phyloP scores from a whole-genome alignment of 2,113 vertebrate species.

The Halcyon malimbica region DNA sequence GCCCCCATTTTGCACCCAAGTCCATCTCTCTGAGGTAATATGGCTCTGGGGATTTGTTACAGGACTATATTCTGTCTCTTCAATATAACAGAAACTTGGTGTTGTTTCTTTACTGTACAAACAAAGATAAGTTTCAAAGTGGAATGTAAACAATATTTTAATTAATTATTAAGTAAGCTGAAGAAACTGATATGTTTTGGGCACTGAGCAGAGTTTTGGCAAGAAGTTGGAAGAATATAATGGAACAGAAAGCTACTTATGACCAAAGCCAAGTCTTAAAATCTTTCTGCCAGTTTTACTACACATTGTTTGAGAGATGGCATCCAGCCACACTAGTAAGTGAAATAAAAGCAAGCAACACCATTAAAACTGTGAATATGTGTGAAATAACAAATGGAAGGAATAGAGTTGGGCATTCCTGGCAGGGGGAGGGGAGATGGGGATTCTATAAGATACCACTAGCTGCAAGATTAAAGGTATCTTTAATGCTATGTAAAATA shows the following conservation, averaged over 20 bases:
- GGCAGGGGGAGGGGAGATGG: not conserved
- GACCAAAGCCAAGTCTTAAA: conserved; percentile 41
- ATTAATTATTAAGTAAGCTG: conserved; percentile 48
- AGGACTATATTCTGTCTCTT: not conserved
- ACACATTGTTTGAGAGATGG: conserved; percentile 29
- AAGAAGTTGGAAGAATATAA: not conserved
- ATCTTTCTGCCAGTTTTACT: conserved; percentile 48
- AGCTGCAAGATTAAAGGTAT: not conserved
- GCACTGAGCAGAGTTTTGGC: conserved; percentile 6
- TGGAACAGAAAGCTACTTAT: conserved; percentile 38
- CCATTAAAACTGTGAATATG: not conserved
- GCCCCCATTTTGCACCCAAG: not conserved
- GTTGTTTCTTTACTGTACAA: conserved; percentile 16
- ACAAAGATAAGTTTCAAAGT: conserved; percentile 30
- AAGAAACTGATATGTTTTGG: conserved; percentile 31
- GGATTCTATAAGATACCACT: not conserved
- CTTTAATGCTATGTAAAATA: not conserved
- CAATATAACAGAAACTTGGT: not conserved
- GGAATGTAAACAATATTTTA: conserved; percentile 43
- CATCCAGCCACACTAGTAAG: not conserved
- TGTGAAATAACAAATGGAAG: conserved; percentile 44
- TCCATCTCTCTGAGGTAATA: not conserved
- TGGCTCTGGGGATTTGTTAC: not conserved
- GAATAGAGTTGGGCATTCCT: not conserved
- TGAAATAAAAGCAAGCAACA: conserved; percentile 19